These are phyloP conservation scores for Muscicapa striata DNA, from an alignment of 2,797 vertebrate genomes.

Conservation along the genomic window DNA sequence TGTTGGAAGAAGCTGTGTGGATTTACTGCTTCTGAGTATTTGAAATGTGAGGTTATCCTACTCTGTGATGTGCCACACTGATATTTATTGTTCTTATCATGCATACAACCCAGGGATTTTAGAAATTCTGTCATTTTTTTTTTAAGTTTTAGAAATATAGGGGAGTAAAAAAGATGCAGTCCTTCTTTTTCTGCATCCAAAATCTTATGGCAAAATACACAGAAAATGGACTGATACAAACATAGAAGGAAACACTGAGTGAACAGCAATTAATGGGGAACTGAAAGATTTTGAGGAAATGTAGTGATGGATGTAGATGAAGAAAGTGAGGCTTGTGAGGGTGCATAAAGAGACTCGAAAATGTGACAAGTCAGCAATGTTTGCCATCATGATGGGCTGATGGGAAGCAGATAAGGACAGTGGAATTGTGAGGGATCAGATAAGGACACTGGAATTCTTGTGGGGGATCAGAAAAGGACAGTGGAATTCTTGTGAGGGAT, in stretches of 20 bases:
- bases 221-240: background rate
- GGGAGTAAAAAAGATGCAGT: rapidly evolving
- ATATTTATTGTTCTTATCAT: background rate
- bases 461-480: background rate
- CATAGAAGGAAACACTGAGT: background rate
- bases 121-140: background rate
- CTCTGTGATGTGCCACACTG: background rate
- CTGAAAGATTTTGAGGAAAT: background rate
- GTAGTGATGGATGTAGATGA: background rate
- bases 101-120: background rate
- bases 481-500: background rate
- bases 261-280: background rate
- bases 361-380: background rate
- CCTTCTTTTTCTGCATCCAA: background rate
- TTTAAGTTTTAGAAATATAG: background rate
- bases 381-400: background rate
- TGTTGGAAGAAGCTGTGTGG: background rate
- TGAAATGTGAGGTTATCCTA: background rate
- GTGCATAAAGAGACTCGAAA: background rate
- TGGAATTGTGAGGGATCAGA: background rate
- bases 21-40: background rate
- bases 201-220: background rate
- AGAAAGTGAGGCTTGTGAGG: background rate
- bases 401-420: background rate
- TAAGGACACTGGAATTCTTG: background rate